Base-by-base conservation (phyloP, 2,888 invertebrate genomes). In the Pseudococcus jackbeardsleyi region DNA sequence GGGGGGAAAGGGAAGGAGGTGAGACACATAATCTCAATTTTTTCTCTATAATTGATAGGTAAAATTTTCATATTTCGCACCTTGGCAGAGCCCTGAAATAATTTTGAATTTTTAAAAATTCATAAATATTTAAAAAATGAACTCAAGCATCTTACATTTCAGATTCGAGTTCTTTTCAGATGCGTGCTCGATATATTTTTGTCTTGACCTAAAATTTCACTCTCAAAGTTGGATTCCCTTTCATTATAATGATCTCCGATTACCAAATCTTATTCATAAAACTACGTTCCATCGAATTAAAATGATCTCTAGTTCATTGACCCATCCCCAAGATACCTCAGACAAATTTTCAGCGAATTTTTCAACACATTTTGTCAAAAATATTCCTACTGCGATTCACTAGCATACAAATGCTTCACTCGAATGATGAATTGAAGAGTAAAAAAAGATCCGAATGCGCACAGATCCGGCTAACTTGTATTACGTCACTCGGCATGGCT, bases 381-480 rank as follows among this genome's bases (percentile, higher is more conserved):
- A 42, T 42, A 42, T 6, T 42, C 8, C 22, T 1, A 8, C 39
- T 39, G n/a, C 22, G 2, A 15, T 15, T 72, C 15, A 33, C 11
- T 22, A 22, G 15, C 11, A 84, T 33, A 33, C 26, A 48, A 84
- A 54, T 33, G 7, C 7, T 84, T 84, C 26, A 19, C 54, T 33
- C 4, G 15, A 15, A 50, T 11, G 42, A 42, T 42, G 42, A 42
- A 42, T 42, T 48, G 11, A 39, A 33, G 64, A 85, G 8, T 59
- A 42, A 85, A 85, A 68, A 86, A 64, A 22, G 64, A 72, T 46
- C 19, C 46, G n/a, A 86, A 64, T 68, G 48, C 64, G 22, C 77
- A 9, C 68, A 86, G 86, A 86, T 86, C 86, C 86, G 86, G 86
- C 86, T 86, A 86, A 64, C 64, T 86, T 77, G 3, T 86, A 26